Evolutionary conservation across 1,140 invertebrate genomes (phyloP).

Genomic region (Venustaconcha ellipsiformis): DNA sequence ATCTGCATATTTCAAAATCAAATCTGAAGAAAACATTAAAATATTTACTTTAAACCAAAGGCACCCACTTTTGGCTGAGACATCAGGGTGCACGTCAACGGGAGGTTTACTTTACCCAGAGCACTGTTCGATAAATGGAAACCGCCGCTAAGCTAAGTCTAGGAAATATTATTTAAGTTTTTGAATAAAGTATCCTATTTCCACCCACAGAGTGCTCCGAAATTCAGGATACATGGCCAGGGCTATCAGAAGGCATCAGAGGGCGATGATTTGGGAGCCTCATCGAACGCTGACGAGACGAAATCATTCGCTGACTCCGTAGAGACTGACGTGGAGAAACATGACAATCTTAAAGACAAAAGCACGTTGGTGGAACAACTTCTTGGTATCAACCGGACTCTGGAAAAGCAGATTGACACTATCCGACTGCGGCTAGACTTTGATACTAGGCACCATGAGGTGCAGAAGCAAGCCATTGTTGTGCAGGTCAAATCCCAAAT

Average conservation of each 20-base stretch:
- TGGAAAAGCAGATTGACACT: constrained; percentile 48
- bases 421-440: constrained; percentile 40
- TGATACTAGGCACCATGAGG: constrained; percentile 39
- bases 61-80: neutral
- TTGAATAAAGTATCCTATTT: constrained; percentile 15
- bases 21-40: too few species aligned
- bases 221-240: constrained; percentile 28
- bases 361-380: constrained; percentile 19
- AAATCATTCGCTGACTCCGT: constrained; percentile 13
- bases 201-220: neutral
- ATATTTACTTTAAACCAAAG: too few species aligned
- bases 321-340: constrained; percentile 9
- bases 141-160: neutral
- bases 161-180: neutral
- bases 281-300: constrained; percentile 1
- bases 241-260: constrained; percentile 19
- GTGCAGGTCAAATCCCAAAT: constrained; percentile 29
- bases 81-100: neutral
- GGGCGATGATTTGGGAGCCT: constrained; percentile 7
- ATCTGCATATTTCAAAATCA: too few species aligned
- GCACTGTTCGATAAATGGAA: neutral
- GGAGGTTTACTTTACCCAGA: neutral
- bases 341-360: constrained; percentile 12
- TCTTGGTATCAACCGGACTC: constrained; percentile 36
- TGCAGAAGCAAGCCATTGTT: constrained; percentile 27